Evolutionary conservation across 2,888 invertebrate genomes (phyloP), one percentile per base, ranked within the genome.

Genomic region (Metopia argyrocephala): DNA sequence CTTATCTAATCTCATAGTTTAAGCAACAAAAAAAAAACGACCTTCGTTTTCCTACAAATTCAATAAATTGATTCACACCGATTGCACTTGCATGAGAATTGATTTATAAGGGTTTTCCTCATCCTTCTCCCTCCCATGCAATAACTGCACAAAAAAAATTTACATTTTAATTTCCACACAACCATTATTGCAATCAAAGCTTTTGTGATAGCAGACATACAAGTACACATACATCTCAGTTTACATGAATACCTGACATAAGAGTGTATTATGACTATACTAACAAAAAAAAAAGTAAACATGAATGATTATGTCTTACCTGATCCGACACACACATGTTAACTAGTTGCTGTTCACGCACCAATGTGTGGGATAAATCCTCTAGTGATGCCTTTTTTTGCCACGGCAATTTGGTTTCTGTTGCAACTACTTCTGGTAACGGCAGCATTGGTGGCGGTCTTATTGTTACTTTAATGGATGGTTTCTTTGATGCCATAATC

Each of bases 311-410:
- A 12, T 15, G 38, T 38, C 38, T 38, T 38, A 89, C 89, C 85
- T 86, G 86, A 48, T 84, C 79, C 6, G 88, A 86, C 20, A 86
- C 59, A 71, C 91, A 91, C 85, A 91, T 85, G 28, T 80, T 73
- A 9, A 84, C 87, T 76, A 84, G 61, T 38, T 83, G 70, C 50
- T 84, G n/a, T 21, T 81, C 78, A 20, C 78, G 59, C 54, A 84
- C 61, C 52, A 84, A 20, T 2, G 25, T 62, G 64, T 78, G 78
- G 7, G 79, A 74, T 4, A 70, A 56, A 45, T 68, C 50, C 31
- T 74, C 45, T 18, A 56, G 50, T 21, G 38, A 20, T 6, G 38
- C 45, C 20, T 75, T 45, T 45, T 48, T 20, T 46, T 65, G 56
- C 83, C 71, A 69, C 9, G 56, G n/a, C 1, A 59, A 15, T 61